Percentiles rank a stretch among this genome's conserved stretches.
Conservation (phyloP, 2,888 invertebrate species). For the Pristionchus japonicus region DNA sequence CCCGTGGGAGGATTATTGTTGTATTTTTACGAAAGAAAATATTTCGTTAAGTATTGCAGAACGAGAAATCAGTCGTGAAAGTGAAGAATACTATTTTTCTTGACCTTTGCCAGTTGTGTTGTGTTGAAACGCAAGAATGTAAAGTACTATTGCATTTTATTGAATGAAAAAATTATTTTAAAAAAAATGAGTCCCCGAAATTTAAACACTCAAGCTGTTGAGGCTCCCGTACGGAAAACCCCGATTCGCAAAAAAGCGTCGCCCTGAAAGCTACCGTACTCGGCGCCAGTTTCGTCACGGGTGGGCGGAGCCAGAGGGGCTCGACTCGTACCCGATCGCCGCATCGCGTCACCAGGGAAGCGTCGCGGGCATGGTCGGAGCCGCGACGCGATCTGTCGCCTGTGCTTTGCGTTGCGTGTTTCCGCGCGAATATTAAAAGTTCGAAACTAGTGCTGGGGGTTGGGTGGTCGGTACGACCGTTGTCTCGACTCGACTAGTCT, state of each 20-base stretch:
- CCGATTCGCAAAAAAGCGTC: background rate
- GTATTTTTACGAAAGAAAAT: background rate
- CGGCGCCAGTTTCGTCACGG: background rate
- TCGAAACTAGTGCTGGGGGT: background rate
- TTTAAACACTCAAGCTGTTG: background rate
- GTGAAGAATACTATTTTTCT: no score
- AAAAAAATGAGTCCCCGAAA: background rate
- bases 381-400: constrained; percentile 36
- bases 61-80: no score
- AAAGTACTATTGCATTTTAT: background rate
- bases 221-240: background rate
- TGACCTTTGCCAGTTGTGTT: no score
- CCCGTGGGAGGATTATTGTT: background rate
- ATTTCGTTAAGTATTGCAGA: no score
- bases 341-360: constrained; percentile 34
- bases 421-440: constrained; percentile 45
- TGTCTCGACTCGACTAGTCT: background rate
- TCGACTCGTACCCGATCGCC: background rate
- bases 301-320: constrained; percentile 3
- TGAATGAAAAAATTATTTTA: background rate
- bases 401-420: constrained; percentile 45
- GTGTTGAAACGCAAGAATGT: no score
- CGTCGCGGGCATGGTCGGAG: constrained; percentile 19
- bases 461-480: background rate
- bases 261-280: background rate